A percentile compares a stretch with the other conserved stretches of the same genome.
Evolutionary conservation across 2,888 invertebrate species (phyloP).

Genomic region (Dyspetes luteomarginatus): DNA sequence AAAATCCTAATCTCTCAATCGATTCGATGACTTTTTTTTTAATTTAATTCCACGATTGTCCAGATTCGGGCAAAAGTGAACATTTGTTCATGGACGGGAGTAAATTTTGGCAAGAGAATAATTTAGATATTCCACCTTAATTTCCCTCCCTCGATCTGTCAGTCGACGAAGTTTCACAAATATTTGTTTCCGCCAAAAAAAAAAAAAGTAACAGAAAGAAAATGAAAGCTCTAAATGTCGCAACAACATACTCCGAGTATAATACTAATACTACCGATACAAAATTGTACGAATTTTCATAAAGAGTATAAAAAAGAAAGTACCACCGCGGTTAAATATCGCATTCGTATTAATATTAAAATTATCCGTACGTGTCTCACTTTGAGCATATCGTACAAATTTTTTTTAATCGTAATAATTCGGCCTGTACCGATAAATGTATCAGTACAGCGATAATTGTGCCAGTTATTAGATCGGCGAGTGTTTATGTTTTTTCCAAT

Average conservation of each 20-base stretch:
- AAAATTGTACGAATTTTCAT: constrained; percentile 40
- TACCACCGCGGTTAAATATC: constrained; percentile 8
- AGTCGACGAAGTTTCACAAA: neutral
- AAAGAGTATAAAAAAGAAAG: constrained; percentile 27
- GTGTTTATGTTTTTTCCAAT: neutral
- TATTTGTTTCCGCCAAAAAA: neutral
- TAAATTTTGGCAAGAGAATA: constrained; percentile 1
- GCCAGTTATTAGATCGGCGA: neutral
- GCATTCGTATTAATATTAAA: constrained; percentile 1
- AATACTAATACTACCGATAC: constrained; percentile 18
- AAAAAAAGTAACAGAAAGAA: no score
- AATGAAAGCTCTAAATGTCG: no score
- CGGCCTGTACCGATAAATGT: neutral
- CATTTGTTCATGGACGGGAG: neutral
- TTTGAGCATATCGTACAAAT: constrained; percentile 4
- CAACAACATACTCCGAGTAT: neutral
- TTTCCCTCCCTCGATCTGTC: neutral
- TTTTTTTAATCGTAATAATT: neutral
- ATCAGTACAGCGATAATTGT: neutral
- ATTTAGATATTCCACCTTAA: neutral
- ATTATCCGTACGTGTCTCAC: neutral
- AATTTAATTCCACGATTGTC: neutral
- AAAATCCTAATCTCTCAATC: neutral
- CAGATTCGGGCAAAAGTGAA: neutral
- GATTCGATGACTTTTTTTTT: neutral